Percentiles rank a stretch among this genome's conserved stretches.
These are phyloP conservation scores for Pristionchus exspectatus DNA, from an alignment of 2,888 invertebrate species.

Conservation along the genomic window DNA sequence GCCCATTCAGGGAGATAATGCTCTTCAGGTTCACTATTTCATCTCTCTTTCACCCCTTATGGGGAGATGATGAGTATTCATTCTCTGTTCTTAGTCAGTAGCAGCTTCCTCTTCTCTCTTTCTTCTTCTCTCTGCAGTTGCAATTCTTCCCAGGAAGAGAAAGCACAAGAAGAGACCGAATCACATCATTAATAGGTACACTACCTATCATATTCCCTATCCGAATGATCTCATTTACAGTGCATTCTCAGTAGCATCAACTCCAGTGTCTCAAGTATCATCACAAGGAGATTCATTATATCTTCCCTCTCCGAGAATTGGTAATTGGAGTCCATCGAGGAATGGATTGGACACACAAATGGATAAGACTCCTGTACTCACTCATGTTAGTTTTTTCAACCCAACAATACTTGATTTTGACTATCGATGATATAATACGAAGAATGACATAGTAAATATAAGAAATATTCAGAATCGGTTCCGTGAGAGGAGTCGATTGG, in stretches of 20 bases:
- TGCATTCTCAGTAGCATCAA: constrained; percentile 73
- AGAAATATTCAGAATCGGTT: neutral
- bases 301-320: constrained; percentile 36
- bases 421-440: neutral
- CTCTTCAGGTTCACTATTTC: neutral
- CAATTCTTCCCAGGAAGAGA: constrained; percentile 57
- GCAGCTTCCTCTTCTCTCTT: constrained; percentile 54
- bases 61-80: neutral
- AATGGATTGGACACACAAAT: neutral
- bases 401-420: neutral
- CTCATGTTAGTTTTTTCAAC: neutral
- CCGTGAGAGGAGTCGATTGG: constrained; percentile 10
- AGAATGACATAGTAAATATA: neutral
- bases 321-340: constrained; percentile 16
- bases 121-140: constrained; percentile 55
- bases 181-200: constrained; percentile 37
- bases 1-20: constrained; percentile 42
- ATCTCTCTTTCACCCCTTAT: neutral
- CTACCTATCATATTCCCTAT: too few relatives aligned
- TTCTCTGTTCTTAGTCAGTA: neutral
- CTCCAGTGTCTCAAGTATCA: constrained; percentile 70
- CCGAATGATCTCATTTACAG: constrained; percentile 52
- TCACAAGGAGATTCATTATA: constrained; percentile 55
- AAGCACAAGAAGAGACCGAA: constrained; percentile 58
- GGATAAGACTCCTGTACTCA: neutral